phyloP scores from a whole-genome alignment of 2,797 vertebrate genomes.

The Notolepis coatsorum region DNA sequence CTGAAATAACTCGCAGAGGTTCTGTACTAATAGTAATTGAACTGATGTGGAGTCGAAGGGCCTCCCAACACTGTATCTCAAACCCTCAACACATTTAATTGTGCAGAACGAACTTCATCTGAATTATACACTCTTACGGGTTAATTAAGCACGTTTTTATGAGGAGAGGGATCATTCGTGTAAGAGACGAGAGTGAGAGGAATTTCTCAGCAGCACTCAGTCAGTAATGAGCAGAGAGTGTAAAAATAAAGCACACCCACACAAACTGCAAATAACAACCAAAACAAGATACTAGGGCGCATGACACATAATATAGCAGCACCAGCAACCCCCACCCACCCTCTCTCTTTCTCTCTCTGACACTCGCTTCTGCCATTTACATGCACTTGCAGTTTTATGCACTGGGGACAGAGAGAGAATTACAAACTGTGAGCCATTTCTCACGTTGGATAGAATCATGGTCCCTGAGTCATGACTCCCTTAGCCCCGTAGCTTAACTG shows the following conservation, averaged over 20 bases:
- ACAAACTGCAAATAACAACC: conserved; percentile 1
- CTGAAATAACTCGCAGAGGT: background rate
- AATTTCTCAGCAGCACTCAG: conserved; percentile 15
- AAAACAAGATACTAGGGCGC: conserved; percentile 15
- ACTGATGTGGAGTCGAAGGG: background rate
- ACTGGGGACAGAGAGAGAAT: conserved; percentile 14
- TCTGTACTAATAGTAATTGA: conserved; percentile 1
- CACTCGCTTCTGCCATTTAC: conserved; percentile 34
- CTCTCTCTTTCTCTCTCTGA: background rate
- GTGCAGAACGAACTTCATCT: conserved; percentile 10
- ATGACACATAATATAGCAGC: conserved; percentile 11
- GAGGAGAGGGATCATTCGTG: conserved; percentile 16
- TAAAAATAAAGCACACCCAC: conserved; percentile 10
- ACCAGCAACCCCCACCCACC: background rate
- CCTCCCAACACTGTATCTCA: conserved; percentile 6
- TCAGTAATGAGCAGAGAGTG: conserved; percentile 26
- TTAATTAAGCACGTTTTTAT: conserved; percentile 30
- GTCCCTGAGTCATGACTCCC: conserved; percentile 52
- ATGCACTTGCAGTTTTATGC: conserved; percentile 19
- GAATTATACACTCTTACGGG: conserved; percentile 26
- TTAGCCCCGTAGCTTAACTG: conserved; percentile 50
- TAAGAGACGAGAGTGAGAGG: conserved; percentile 12
- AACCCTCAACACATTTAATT: conserved; percentile 36
- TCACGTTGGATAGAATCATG: conserved; percentile 47
- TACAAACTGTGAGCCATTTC: conserved; percentile 43